Evolutionary conservation across 1,140 invertebrate species (phyloP).

Genomic region (Zaprionus camerounensis): DNA sequence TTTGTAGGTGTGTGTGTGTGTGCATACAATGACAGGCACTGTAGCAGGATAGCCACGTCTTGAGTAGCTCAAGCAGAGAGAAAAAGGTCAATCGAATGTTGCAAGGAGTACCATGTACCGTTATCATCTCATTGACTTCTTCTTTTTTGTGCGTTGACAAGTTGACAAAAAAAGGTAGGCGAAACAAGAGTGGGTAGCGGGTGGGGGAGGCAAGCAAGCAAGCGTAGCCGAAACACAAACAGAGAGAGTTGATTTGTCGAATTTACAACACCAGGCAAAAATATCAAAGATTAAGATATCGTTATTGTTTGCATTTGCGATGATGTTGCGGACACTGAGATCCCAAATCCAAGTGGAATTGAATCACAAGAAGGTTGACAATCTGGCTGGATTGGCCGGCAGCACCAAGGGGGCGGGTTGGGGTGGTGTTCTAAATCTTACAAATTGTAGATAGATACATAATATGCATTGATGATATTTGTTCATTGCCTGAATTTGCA

Average conservation of each 20-base stretch:
- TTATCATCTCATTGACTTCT: conserved; percentile 37
- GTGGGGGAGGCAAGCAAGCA: background rate
- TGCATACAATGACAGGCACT: conserved; percentile 19
- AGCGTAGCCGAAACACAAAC: conserved; percentile 4
- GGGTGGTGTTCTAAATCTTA: background rate
- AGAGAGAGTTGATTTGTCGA: conserved; percentile 1
- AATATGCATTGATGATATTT: background rate
- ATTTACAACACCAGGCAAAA: background rate
- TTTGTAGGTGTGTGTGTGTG: background rate
- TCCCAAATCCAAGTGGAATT: conserved; percentile 3
- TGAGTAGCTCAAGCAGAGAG: conserved; percentile 25
- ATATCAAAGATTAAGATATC: conserved; percentile 7
- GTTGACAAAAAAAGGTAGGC: conserved; percentile 3
- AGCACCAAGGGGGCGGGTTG: background rate
- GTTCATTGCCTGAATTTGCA: background rate
- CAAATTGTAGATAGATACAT: conserved; percentile 1
- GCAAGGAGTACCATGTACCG: conserved; percentile 32
- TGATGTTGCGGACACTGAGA: conserved; percentile 1
- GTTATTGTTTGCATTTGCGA: conserved; percentile 1
- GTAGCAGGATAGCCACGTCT: conserved; percentile 11
- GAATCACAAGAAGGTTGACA: background rate
- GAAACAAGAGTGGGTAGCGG: background rate
- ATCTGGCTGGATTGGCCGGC: background rate
- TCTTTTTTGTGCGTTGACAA: conserved; percentile 22
- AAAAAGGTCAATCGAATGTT: conserved; percentile 47